These are phyloP conservation scores for Bambusicola thoracicus DNA, from an alignment of 2,113 vertebrate species.

Conservation along the genomic window DNA sequence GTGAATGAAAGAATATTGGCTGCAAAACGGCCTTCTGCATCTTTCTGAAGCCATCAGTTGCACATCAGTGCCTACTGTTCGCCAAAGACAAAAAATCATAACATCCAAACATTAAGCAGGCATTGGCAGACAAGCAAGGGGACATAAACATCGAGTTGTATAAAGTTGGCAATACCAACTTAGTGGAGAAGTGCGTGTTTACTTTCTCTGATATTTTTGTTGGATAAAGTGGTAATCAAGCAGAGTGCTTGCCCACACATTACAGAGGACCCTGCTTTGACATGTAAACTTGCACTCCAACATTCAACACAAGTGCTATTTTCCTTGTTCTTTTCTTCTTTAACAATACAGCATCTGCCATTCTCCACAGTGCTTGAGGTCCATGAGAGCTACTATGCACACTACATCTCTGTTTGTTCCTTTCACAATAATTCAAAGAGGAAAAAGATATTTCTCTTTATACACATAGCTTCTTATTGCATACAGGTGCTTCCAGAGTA, in stretches of 20 bases:
- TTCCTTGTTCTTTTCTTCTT: neutral
- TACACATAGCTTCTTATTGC: neutral
- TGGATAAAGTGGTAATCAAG: neutral
- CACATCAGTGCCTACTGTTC: neutral
- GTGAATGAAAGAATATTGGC: neutral
- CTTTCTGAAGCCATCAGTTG: neutral
- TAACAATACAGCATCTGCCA: neutral
- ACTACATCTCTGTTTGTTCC: neutral
- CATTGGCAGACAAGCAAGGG: fast-evolving
- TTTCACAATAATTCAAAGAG: neutral
- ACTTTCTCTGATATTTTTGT: neutral
- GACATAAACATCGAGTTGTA: fast-evolving
- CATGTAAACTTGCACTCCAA: neutral
- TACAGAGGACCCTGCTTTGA: neutral
- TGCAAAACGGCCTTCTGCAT: neutral
- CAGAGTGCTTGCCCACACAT: neutral
- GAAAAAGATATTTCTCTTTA: neutral
- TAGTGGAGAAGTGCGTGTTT: neutral
- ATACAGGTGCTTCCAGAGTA: neutral
- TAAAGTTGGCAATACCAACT: fast-evolving
- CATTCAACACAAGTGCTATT: neutral
- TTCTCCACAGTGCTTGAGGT: neutral
- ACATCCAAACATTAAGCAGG: neutral
- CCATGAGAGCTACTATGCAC: neutral
- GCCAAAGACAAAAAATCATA: neutral